Evolutionary conservation across 2,888 invertebrate genomes (phyloP), one percentile per base, ranked within the genome.

Genomic region (Cryptus armator): DNA sequence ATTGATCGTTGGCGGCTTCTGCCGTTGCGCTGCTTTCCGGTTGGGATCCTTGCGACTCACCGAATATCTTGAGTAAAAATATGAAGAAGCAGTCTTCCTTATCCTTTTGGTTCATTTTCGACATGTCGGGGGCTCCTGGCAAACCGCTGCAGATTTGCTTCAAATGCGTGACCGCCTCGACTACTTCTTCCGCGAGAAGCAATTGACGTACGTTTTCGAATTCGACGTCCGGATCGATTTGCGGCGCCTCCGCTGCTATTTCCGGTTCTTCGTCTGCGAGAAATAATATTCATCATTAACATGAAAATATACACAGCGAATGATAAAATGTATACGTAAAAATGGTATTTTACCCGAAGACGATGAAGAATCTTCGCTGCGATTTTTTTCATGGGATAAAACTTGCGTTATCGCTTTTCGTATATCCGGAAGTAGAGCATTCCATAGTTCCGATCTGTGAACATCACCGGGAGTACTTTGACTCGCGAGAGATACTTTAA

Each of bases 161-260:
- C 70, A 91, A 24, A 72, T 86, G 86, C 44, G 76, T 86, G 1
- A 93, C 91, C 12, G 93, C 92, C 68, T 90, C 87, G 5, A 74
- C 67, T 24, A 92, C 85, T 86, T 93, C 85, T 80, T 89, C 90
- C 32, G 89, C 89, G 44, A 93, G 87, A 79, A 94, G 89, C 43
- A 92, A 86, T 46, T 90, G 90, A 59, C 93, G 91, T 32, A 93
- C 88, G 75, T 90, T 86, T 82, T 93, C 93, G 82, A 93, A 93
- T 9, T 79, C 89, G 16, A 24, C 84, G 53, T 89, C 87, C 12
- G 62, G 43, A n/a, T 79, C 88, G 56, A 76, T 86, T 48, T 89
- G 87, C 2, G 24, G 48, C 10, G 19, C 16, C 32, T 51, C 14
- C 24, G 19, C 12, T 53, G 72, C 51, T 48, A 89, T 83, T 19